Evolutionary conservation across 2,113 vertebrate species (phyloP).

Genomic region (Seriola quinqueradiata): DNA sequence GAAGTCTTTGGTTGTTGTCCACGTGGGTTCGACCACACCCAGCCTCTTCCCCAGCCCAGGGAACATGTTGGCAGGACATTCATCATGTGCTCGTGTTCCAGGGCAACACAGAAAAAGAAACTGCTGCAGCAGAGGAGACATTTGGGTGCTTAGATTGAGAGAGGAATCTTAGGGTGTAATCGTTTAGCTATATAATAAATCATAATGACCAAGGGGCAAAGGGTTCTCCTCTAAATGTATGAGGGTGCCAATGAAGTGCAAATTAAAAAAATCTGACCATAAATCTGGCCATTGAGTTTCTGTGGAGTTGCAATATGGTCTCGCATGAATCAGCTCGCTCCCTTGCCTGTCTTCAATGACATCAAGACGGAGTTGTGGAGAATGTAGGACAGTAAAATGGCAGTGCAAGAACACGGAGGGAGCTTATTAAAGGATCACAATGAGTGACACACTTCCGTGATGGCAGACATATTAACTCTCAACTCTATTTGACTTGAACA

Average conservation of each 20-base stretch:
- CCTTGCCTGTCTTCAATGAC: neutral
- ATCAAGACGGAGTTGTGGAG: constrained; percentile 5
- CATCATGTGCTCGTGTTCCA: neutral
- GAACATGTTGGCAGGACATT: constrained; percentile 2
- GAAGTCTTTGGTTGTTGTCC: constrained; percentile 4
- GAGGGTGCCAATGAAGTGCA: constrained; percentile 1
- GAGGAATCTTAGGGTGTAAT: neutral
- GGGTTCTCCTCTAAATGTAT: neutral
- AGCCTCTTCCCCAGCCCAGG: constrained; percentile 9
- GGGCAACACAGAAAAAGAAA: constrained; percentile 7
- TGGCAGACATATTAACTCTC: constrained; percentile 33
- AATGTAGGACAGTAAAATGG: constrained; percentile 7
- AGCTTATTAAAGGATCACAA: constrained; percentile 13
- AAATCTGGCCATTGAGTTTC: constrained; percentile 20
- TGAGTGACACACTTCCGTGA: constrained; percentile 55
- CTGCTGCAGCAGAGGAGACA: constrained; percentile 14
- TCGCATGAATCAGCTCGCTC: constrained; percentile 9
- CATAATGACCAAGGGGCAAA: constrained; percentile 3
- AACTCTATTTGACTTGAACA: constrained; percentile 50
- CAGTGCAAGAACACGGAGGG: neutral
- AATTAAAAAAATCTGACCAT: constrained; percentile 10
- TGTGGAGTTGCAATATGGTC: neutral
- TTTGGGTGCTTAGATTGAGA: constrained; percentile 15
- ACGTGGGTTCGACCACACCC: constrained; percentile 60
- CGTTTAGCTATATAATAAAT: neutral